Percentiles rank a stretch among this genome's conserved stretches.
These are phyloP conservation scores for Conops quadrifasciatus DNA, from an alignment of 2,888 invertebrate species.

Conservation along the genomic window DNA sequence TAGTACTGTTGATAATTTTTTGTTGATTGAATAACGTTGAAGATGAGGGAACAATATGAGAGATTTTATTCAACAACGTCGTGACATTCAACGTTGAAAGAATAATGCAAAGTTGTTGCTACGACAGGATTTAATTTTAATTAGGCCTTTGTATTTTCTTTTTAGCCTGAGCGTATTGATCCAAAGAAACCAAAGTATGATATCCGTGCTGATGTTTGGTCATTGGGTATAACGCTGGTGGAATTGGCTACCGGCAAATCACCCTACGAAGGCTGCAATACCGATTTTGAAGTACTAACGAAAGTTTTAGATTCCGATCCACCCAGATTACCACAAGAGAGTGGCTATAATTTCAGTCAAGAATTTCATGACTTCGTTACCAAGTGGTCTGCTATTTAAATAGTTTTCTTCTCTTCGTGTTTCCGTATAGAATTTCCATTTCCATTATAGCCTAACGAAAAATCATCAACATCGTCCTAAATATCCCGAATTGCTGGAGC, in stretches of 20 bases:
- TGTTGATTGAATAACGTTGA: no score
- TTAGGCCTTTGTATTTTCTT: conserved; percentile 36
- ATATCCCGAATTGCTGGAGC: conserved; percentile 88
- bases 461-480: conserved; percentile 93
- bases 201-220: conserved; percentile 99
- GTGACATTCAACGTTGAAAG: no score
- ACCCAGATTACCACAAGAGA: conserved; percentile 81
- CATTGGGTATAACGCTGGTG: conserved; percentile 93
- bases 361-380: conserved; percentile 92
- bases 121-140: background rate
- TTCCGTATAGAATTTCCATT: background rate
- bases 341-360: conserved; percentile 72
- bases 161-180: conserved; percentile 95
- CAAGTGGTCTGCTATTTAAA: conserved; percentile 74
- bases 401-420: background rate
- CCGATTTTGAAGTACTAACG: conserved; percentile 96
- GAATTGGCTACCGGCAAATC: conserved; percentile 97
- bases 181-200: conserved; percentile 96
- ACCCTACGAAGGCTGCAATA: conserved; percentile 93
- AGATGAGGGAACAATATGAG: no score
- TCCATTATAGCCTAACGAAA: conserved; percentile 80
- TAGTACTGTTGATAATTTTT: background rate
- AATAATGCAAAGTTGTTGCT: no score
- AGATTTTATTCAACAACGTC: no score
- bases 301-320: conserved; percentile 91